Base-by-base conservation (phyloP, 30 jellyfish, hydroid and myxozoan genomes). In the Aurelia sp. region DNA sequence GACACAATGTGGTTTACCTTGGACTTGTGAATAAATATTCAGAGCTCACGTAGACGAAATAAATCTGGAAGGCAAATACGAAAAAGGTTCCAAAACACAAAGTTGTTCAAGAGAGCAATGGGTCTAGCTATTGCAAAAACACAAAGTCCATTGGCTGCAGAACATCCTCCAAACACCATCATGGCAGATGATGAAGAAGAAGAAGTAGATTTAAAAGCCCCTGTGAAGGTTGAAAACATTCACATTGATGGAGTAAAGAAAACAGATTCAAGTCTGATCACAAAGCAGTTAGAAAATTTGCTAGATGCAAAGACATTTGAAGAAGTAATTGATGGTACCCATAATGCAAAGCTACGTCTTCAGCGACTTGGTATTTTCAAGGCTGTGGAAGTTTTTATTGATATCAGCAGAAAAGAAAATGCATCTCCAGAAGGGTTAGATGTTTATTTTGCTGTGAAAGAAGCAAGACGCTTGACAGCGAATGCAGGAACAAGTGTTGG, bases 401-500 rank as follows among this genome's bases (percentile, higher is more conserved):
- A 94, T 75, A 88, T 94, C 10, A 69, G 87, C 77, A 52, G 86
- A 44, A 81, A 84, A n/a, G 88, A 79, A 51, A 82, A 67, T 58
- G 86, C 96, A 4, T 59, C 89, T 6, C 86, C 91, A 4, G 89
- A 80, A 11, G 97, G 94, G 21, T 88, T 94, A 11, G 99, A 94
- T 84, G 97, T 94, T 6, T 70, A 77, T 71, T 94, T 82, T 62
- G 33, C 89, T 57, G 96, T 94, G 50, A 74, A 88, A 70, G 99
- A 94, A 70, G 57, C 95, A 16, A 73, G 83, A 59, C 60, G 95
- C 19, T 50, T 89, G 20, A 62, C 95, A 6, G 96, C 95, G 53
- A 81, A 84, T 64, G 91, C 89, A 13, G 99, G 99, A 18, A 94
- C 99, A 15, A 68, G 69, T 61, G 96, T 94, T 22, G 99, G 99